These are phyloP conservation scores for Ammospiza caudacuta DNA, from an alignment of 2,113 vertebrate genomes.

Conservation along the genomic window DNA sequence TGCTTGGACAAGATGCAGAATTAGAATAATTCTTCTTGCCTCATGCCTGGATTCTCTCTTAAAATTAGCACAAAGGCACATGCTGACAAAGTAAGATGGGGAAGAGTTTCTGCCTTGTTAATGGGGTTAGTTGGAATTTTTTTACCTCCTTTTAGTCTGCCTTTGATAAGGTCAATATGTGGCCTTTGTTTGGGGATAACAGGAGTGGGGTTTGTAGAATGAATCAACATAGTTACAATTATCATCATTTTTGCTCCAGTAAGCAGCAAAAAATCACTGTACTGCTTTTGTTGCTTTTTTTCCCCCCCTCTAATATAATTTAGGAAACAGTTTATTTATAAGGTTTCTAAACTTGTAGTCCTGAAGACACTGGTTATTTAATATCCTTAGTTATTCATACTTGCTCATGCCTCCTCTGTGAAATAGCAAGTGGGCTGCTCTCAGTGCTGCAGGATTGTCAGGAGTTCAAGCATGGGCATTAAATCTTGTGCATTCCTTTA, in stretches of 20 bases:
- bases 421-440: background rate
- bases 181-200: background rate
- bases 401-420: background rate
- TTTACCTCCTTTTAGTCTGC: background rate
- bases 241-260: background rate
- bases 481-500: background rate
- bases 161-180: background rate
- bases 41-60: background rate
- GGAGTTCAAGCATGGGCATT: background rate
- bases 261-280: background rate
- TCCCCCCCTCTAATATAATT: background rate
- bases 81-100: background rate
- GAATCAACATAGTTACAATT: background rate
- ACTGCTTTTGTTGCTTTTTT: background rate
- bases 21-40: background rate
- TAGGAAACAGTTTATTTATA: background rate
- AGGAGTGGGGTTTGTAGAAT: background rate
- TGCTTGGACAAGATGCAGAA: background rate
- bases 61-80: background rate
- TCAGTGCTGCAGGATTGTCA: background rate
- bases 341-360: background rate
- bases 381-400: background rate
- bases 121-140: background rate
- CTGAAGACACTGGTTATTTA: background rate
- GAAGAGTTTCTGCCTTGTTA: background rate